Conservation (phyloP, 2,888 invertebrate species). For the Aricia artaxerxes region DNA sequence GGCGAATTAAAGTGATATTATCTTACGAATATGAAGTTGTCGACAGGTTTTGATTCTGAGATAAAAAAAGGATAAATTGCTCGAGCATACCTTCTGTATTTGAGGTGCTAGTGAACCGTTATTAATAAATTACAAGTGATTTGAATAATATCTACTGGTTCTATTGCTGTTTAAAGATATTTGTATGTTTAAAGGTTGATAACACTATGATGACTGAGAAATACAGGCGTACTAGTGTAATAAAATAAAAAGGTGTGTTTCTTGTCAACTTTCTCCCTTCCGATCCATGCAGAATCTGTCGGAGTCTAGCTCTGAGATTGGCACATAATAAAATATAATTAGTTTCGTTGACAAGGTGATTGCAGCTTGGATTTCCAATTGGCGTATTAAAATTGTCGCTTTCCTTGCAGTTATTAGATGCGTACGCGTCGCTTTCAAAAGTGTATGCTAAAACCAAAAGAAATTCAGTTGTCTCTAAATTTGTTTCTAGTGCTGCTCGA, state of each 20-base stretch:
- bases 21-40: slow-evolving; percentile 16
- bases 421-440: neutral
- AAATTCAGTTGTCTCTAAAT: neutral
- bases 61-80: slow-evolving; percentile 1
- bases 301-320: neutral
- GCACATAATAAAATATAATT: neutral
- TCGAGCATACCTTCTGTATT: slow-evolving; percentile 1
- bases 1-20: slow-evolving; percentile 25
- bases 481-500: neutral
- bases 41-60: slow-evolving; percentile 28
- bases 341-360: neutral
- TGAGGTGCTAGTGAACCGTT: slow-evolving; percentile 3
- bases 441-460: neutral
- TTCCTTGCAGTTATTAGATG: neutral
- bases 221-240: neutral
- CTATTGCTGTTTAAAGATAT: neutral
- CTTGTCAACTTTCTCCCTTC: slow-evolving; percentile 2
- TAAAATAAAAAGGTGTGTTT: slow-evolving; percentile 13
- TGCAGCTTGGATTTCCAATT: neutral
- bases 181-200: neutral
- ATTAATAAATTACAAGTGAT: neutral
- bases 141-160: neutral
- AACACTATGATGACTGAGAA: neutral
- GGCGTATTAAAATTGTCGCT: neutral
- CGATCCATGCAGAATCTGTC: neutral